Conservation (phyloP, 2,888 invertebrate genomes). For the Sarcophaga subvicina region DNA sequence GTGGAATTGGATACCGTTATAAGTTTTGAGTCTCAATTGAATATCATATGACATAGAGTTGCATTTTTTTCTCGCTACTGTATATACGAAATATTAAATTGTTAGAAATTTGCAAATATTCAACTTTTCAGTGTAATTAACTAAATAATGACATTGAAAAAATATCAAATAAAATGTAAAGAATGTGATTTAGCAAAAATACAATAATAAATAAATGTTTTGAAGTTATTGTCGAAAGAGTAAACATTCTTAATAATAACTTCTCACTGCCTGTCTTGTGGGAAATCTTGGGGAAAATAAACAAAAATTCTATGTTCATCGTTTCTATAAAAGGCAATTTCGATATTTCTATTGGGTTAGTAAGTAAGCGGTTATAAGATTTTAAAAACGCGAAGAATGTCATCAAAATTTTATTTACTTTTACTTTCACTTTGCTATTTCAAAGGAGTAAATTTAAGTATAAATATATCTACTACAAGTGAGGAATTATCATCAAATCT, state of each 20-base stretch:
- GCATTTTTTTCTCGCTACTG: too few relatives aligned
- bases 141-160: conserved; percentile 4
- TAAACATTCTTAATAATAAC: conserved; percentile 44
- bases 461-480: neutral
- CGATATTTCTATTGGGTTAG: conserved; percentile 8
- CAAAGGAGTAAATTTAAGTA: conserved; percentile 1
- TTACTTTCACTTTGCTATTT: conserved; percentile 18
- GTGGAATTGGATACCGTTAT: too few relatives aligned
- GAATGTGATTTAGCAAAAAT: conserved; percentile 54
- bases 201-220: conserved; percentile 28
- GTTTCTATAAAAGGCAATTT: conserved; percentile 50
- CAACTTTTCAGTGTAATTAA: conserved; percentile 7
- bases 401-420: conserved; percentile 7
- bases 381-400: conserved; percentile 26
- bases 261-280: conserved; percentile 8
- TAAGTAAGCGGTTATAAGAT: conserved; percentile 35
- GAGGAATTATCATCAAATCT: conserved; percentile 18
- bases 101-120: neutral
- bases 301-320: neutral
- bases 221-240: conserved; percentile 40
- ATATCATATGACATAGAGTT: too few relatives aligned
- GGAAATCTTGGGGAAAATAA: conserved; percentile 18
- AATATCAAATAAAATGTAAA: neutral
- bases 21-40: too few relatives aligned
- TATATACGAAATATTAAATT: neutral